Conservation (phyloP, 2,888 invertebrate species). For the Acrobasis repandana region DNA sequence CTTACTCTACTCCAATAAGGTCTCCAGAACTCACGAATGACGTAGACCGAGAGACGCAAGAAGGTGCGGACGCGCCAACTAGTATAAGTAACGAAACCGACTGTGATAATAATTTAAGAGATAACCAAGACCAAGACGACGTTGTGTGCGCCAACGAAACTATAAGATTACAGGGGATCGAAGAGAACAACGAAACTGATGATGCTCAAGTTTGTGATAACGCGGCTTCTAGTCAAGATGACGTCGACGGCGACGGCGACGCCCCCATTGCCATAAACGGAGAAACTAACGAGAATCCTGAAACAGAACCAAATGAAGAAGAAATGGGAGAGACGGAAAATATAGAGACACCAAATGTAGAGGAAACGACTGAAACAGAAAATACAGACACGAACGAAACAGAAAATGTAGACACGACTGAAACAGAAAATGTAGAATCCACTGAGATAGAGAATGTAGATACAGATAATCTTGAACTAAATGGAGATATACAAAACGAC, state of each 20-base stretch:
- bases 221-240: constrained; percentile 54
- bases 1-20: constrained; percentile 66
- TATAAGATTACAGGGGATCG: constrained; percentile 27
- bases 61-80: constrained; percentile 46
- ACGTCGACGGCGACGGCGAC: constrained; percentile 25
- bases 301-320: constrained; percentile 18
- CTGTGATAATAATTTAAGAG: constrained; percentile 79
- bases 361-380: constrained; percentile 10
- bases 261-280: constrained; percentile 12
- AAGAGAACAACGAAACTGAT: constrained; percentile 36
- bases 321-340: too few relatives aligned
- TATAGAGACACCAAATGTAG: too few relatives aligned
- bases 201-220: constrained; percentile 54
- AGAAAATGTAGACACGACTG: neutral
- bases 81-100: constrained; percentile 70
- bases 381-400: neutral
- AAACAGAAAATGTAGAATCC: neutral
- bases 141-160: constrained; percentile 71
- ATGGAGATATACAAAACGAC: constrained; percentile 25
- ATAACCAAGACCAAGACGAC: constrained; percentile 74
- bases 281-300: constrained; percentile 22
- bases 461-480: constrained; percentile 23
- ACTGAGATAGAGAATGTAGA: constrained; percentile 25
- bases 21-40: constrained; percentile 50
- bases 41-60: constrained; percentile 29